Percentiles rank a stretch among this genome's conserved stretches.
phyloP scores from a whole-genome alignment of 2,113 vertebrate species.

The Scortum barcoo region DNA sequence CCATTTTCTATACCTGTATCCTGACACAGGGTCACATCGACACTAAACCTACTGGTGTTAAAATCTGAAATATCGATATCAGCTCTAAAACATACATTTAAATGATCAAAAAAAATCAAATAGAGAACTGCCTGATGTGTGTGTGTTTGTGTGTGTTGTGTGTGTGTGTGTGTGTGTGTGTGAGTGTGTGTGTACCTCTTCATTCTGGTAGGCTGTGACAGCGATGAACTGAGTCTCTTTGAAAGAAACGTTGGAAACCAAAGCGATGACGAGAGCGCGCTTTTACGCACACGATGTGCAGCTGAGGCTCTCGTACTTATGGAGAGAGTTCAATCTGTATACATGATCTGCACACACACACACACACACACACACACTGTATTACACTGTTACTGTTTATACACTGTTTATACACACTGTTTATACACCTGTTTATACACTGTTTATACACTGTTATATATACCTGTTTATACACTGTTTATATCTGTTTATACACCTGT shows the following conservation, averaged over 20 bases:
- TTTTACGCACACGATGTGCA: conserved; percentile 96
- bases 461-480: background rate
- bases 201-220: conserved; percentile 98
- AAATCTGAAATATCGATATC: no score
- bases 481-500: background rate
- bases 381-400: background rate
- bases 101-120: no score
- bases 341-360: no score
- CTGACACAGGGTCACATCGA: no score
- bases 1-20: no score
- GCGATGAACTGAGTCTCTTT: conserved; percentile 97
- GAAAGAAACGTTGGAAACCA: conserved; percentile 96
- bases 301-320: conserved; percentile 97
- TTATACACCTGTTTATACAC: no score
- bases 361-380: no score
- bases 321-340: conserved; percentile 95
- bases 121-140: no score
- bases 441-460: no score
- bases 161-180: conserved; percentile 11
- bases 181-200: conserved; percentile 78
- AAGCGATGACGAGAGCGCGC: conserved; percentile 90
- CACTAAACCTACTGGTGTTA: no score
- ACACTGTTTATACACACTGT: no score
- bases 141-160: background rate
- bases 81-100: no score